Conservation (phyloP, 2,888 invertebrate species). For the Dicyrtoma fusca region DNA sequence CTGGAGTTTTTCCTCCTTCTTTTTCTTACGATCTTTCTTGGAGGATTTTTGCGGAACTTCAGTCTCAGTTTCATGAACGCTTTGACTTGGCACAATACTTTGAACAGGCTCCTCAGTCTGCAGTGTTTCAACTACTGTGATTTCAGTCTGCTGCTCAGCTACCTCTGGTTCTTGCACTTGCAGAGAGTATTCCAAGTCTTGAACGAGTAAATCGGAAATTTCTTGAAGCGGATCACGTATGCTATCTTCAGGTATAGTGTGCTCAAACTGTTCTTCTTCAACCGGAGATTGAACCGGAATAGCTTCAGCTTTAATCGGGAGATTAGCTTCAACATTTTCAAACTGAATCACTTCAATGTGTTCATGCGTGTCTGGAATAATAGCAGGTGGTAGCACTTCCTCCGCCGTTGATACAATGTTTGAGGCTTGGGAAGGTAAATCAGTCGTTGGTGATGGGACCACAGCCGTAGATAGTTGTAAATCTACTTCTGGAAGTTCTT, state of each 20-base stretch:
- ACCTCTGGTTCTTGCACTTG: slow-evolving; percentile 34
- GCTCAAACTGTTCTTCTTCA: neutral
- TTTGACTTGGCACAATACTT: neutral
- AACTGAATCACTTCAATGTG: neutral
- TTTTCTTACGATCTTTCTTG: slow-evolving; percentile 24
- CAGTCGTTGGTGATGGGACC: neutral
- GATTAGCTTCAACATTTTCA: neutral
- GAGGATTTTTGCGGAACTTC: neutral
- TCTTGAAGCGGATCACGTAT: slow-evolving; percentile 11
- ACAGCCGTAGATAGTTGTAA: neutral
- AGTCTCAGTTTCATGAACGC: neutral
- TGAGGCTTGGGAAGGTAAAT: neutral
- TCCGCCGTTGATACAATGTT: neutral
- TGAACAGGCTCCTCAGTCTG: too few relatives aligned
- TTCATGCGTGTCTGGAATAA: neutral
- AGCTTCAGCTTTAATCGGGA: neutral
- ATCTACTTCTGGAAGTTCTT: neutral
- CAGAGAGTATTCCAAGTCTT: slow-evolving; percentile 26
- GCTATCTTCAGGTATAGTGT: neutral
- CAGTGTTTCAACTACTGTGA: too few relatives aligned
- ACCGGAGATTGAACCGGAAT: neutral
- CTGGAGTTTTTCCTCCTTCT: slow-evolving; percentile 10
- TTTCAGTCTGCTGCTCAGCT: neutral
- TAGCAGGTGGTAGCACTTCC: neutral
- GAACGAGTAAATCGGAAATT: slow-evolving; percentile 1